These are phyloP conservation scores for Aradus depressus DNA, from an alignment of 2,888 invertebrate species.

Conservation along the genomic window DNA sequence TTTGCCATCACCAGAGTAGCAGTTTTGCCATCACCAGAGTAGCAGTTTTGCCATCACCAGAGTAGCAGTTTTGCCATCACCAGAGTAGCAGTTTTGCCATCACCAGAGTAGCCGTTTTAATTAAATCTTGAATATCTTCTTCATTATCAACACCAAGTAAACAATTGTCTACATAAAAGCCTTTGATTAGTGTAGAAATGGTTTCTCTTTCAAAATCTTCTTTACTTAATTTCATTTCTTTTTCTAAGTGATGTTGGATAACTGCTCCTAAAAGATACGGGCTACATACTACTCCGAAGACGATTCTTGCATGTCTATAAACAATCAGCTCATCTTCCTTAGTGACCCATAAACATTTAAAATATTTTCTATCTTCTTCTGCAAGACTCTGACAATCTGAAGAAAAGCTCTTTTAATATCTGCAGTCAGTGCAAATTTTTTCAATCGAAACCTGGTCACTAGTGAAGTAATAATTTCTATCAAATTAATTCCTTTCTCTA, in stretches of 20 bases:
- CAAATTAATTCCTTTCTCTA: constrained; percentile 28
- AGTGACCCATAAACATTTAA: constrained; percentile 30
- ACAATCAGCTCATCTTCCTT: constrained; percentile 1
- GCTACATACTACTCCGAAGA: constrained; percentile 19
- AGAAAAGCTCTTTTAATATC: constrained; percentile 33
- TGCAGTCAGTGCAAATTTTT: constrained; percentile 20
- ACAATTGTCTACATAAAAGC: constrained; percentile 18
- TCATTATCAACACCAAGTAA: no score
- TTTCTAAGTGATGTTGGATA: constrained; percentile 13
- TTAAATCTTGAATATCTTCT: no score
- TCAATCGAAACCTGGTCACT: constrained; percentile 20
- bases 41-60: no score
- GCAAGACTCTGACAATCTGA: constrained; percentile 31
- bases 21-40: no score
- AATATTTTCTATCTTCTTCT: constrained; percentile 30
- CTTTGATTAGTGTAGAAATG: neutral
- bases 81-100: no score
- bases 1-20: constrained; percentile 4
- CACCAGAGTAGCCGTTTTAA: no score
- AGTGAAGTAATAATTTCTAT: constrained; percentile 27
- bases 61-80: no score
- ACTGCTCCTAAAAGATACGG: constrained; percentile 20
- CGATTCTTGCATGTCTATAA: constrained; percentile 16
- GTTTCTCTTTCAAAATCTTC: no score
- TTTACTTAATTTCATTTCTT: neutral